Conservation (phyloP, 2,113 vertebrate species). For the Eretmochelys imbricata region DNA sequence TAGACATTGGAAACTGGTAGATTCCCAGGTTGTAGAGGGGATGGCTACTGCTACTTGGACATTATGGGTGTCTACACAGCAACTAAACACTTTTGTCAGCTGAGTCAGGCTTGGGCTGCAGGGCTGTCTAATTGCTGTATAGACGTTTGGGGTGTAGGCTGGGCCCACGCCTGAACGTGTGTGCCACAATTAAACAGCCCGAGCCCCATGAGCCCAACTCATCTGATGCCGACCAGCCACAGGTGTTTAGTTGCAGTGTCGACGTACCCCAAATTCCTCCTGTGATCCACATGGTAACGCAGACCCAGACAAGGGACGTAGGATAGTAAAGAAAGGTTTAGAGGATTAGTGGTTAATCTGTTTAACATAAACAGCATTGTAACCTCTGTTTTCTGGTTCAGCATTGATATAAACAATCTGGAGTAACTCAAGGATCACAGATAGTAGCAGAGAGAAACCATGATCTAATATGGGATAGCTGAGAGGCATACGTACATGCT, state of each 20-base stretch:
- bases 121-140: background rate
- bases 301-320: background rate
- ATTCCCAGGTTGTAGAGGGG: accelerated
- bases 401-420: accelerated
- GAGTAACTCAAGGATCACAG: background rate
- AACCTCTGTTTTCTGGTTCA: accelerated
- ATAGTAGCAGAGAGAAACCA: accelerated
- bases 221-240: background rate
- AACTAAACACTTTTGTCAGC: background rate
- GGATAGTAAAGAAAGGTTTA: background rate
- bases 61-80: background rate
- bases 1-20: background rate
- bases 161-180: background rate
- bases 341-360: background rate
- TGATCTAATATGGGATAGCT: background rate
- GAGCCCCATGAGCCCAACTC: background rate
- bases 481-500: background rate
- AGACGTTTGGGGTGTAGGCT: background rate
- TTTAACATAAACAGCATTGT: background rate
- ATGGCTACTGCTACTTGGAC: background rate
- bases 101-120: background rate
- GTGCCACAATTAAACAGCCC: background rate
- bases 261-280: background rate
- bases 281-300: background rate
- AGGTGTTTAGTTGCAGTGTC: background rate